Evolutionary conservation across 2,888 invertebrate genomes (phyloP).

Genomic region (Megastigmus dorsalis): DNA sequence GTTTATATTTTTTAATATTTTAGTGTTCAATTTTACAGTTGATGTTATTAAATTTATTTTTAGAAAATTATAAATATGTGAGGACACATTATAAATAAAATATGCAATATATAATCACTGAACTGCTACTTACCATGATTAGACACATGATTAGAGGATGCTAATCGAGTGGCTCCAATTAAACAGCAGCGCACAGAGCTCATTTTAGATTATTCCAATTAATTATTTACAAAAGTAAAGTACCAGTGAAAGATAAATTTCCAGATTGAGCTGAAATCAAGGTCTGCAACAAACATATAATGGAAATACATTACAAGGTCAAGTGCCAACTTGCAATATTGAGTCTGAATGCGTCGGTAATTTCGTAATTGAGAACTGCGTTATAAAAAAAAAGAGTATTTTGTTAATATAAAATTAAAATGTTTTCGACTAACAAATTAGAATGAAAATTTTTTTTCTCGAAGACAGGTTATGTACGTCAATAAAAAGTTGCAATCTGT

Average conservation of each 20-base stretch:
- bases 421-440: too few relatives aligned
- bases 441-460: too few relatives aligned
- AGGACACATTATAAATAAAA: too few relatives aligned
- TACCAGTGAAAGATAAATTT: conserved; percentile 21
- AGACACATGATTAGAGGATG: conserved; percentile 68
- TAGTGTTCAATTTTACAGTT: too few relatives aligned
- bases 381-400: background rate
- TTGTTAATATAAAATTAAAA: background rate
- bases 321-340: conserved; percentile 50
- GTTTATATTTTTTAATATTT: too few relatives aligned
- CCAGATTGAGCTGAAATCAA: conserved; percentile 33
- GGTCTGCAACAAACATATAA: conserved; percentile 45
- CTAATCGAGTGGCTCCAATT: conserved; percentile 69
- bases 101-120: conserved; percentile 3
- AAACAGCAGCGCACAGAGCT: conserved; percentile 72
- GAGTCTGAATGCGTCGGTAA: conserved; percentile 29
- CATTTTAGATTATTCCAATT: conserved; percentile 60
- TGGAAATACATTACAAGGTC: conserved; percentile 47
- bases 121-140: conserved; percentile 66
- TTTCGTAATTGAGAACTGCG: conserved; percentile 32
- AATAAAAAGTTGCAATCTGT: background rate
- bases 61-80: too few relatives aligned
- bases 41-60: too few relatives aligned
- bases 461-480: background rate
- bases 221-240: conserved; percentile 37